A percentile compares a stretch with the other conserved stretches of the same genome.
phyloP scores from a whole-genome alignment of 1,140 invertebrate genomes.

The Drosophila funebris region DNA sequence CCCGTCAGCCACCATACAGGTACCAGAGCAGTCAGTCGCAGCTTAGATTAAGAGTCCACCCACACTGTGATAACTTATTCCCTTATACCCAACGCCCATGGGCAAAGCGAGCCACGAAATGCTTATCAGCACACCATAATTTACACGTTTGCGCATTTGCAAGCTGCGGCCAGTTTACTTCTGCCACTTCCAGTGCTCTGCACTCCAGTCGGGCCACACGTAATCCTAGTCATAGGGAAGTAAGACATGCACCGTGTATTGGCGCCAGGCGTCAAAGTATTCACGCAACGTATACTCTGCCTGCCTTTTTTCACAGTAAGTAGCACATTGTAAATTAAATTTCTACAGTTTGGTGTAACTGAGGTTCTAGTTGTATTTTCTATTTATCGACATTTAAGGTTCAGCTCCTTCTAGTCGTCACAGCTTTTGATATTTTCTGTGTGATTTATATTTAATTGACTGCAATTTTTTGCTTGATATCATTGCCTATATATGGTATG shows the following conservation, averaged over 20 bases:
- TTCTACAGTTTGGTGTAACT: background rate
- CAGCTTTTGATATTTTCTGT: background rate
- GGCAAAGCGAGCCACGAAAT: conserved; percentile 9
- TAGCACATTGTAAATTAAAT: conserved; percentile 30
- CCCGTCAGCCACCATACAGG: background rate
- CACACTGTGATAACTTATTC: conserved; percentile 10
- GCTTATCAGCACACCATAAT: conserved; percentile 52
- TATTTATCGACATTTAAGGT: background rate
- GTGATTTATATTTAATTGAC: no score
- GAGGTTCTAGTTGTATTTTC: background rate
- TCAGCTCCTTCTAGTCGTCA: background rate
- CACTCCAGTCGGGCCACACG: background rate
- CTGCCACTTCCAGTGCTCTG: background rate
- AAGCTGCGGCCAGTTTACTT: conserved; percentile 42
- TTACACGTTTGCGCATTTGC: conserved; percentile 46
- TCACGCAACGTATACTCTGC: conserved; percentile 31
- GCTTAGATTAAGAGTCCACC: conserved; percentile 28
- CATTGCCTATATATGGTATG: no score
- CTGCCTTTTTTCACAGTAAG: conserved; percentile 27
- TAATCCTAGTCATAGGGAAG: conserved; percentile 11
- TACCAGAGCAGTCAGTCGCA: background rate
- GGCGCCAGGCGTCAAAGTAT: conserved; percentile 39
- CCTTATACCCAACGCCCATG: conserved; percentile 7
- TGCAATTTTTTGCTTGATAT: no score
- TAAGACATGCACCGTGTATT: conserved; percentile 32